Percentiles rank a stretch among this genome's conserved stretches.
Evolutionary conservation across 2,113 vertebrate species (phyloP).

Genomic region (Acrocephalus kingi): DNA sequence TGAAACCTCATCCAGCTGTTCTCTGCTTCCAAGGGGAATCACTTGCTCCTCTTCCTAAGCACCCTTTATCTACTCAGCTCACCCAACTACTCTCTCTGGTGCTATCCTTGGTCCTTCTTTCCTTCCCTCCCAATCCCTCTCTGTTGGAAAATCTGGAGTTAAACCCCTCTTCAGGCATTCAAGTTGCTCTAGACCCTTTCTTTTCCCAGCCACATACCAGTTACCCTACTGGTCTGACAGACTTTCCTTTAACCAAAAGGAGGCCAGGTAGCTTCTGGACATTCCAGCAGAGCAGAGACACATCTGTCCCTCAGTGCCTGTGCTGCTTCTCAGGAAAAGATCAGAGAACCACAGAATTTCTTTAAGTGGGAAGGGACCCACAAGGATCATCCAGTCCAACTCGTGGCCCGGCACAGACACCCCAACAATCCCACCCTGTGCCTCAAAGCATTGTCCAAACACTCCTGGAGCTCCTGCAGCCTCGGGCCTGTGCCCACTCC

Average conservation of each 20-base stretch:
- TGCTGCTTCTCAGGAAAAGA: not conserved
- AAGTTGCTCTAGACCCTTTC: not conserved
- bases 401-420: not conserved
- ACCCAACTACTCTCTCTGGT: not conserved
- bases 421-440: not conserved
- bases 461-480: not conserved
- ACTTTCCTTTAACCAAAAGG: not conserved
- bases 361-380: not conserved
- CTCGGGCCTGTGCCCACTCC: not conserved
- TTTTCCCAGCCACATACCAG: not conserved
- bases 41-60: not conserved
- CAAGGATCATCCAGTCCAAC: not conserved
- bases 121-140: not conserved
- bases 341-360: not conserved
- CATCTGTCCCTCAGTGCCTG: not conserved
- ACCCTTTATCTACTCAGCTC: not conserved
- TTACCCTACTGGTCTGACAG: not conserved
- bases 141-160: not conserved
- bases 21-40: not conserved
- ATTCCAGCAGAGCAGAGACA: not conserved
- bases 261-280: not conserved
- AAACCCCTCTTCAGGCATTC: not conserved
- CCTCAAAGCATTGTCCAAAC: rapidly evolving
- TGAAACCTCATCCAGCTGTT: not conserved
- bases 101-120: not conserved